Evolutionary conservation across 2,888 invertebrate species (phyloP), one percentile per base, ranked within the genome.

Genomic region (Antitype chi): DNA sequence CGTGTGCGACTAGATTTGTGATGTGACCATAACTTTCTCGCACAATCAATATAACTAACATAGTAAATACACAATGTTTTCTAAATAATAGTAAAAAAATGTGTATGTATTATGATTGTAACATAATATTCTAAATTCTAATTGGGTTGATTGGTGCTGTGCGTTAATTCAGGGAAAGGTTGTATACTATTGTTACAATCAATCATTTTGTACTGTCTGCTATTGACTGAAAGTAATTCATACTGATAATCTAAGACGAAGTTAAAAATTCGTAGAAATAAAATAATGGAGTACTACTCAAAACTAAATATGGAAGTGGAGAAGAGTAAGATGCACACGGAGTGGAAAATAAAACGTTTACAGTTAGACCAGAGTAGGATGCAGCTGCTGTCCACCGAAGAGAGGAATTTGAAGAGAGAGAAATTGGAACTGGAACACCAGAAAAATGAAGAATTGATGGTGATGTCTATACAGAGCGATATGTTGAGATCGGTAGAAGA

Each of bases 251-350:
- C 28, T 59, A 59, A 59, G 59, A 59, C 17, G 1, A 67, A 49
- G 53, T 59, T 49, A 62, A 53, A 20, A 75, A 69, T 96, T 68
- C 96, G 55, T 85, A 98, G 97, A 66, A 95, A 95, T 76, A 97
- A 97, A 92, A 96, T 97, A 86, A 96, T 97, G 89, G 97, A 97
- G 87, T 97, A 98, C 90, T 98, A 98, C 87, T 96, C 97, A n/a
- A 97, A 97, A 88, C 90, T 98, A 62, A 97, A 97, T 57, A 96
- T 97, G 90, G 97, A 97, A 87, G 97, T 97, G 0, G 97, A 97
- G 78, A 97, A 96, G 85, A 97, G 97, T 78, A 96, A 96, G 80
- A 90, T 96, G 57, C 97, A 97, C 83, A 96, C 97, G 0, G 96
- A 97, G 85, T 97, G 97, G 97, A 97, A 97, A 88, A 95, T 96